Conservation (phyloP, 2,113 vertebrate species). For the Choloepus hoffmanni region DNA sequence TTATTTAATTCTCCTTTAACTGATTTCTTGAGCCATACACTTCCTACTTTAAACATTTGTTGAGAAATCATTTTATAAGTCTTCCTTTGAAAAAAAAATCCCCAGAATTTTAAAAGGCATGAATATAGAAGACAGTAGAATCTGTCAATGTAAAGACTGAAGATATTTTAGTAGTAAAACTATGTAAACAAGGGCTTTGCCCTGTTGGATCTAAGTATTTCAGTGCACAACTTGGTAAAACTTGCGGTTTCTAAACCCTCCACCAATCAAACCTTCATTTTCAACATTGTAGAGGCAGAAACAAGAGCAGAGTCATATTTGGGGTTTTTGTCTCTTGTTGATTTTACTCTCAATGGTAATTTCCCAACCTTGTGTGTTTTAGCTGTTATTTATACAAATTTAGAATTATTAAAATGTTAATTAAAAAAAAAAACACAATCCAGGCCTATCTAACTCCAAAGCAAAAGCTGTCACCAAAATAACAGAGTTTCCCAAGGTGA, state of each 20-base stretch:
- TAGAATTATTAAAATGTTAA: constrained; percentile 74
- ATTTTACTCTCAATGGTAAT: constrained; percentile 69
- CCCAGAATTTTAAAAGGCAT: constrained; percentile 70
- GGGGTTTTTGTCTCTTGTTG: constrained; percentile 57
- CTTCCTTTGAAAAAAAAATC: constrained; percentile 82
- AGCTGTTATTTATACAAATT: constrained; percentile 75
- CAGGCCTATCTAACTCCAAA: not conserved
- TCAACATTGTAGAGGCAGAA: constrained; percentile 80
- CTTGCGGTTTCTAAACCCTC: constrained; percentile 78
- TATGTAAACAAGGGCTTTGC: constrained; percentile 62
- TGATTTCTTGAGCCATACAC: constrained; percentile 80
- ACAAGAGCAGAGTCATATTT: constrained; percentile 77
- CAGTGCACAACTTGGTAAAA: constrained; percentile 73
- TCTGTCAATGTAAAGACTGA: constrained; percentile 32
- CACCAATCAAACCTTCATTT: constrained; percentile 72
- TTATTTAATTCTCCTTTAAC: constrained; percentile 79
- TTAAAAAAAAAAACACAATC: too few relatives aligned
- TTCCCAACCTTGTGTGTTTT: constrained; percentile 81
- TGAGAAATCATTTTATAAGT: constrained; percentile 80
- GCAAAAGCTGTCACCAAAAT: not conserved
- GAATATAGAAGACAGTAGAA: constrained; percentile 58
- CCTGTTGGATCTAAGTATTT: constrained; percentile 74
- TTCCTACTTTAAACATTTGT: constrained; percentile 81
- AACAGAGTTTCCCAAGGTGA: not conserved
- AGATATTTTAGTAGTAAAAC: constrained; percentile 64